These are phyloP conservation scores for Meles meles DNA, from an alignment of 2,113 vertebrate species.

Conservation along the genomic window DNA sequence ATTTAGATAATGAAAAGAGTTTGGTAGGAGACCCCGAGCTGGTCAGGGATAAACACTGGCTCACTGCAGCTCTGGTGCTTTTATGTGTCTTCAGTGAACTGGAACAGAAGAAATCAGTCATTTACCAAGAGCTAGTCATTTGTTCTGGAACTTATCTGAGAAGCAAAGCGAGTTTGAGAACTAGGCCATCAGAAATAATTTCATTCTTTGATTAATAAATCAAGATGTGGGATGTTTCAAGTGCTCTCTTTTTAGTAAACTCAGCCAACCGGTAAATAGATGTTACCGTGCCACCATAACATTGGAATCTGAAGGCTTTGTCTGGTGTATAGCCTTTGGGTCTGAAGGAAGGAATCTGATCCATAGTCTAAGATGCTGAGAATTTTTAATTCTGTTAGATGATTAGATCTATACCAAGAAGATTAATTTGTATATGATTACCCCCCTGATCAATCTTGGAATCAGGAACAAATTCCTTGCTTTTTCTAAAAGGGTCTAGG, in stretches of 20 bases:
- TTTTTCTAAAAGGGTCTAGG: background rate
- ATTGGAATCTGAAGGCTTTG: background rate
- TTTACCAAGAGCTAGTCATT: constrained; percentile 6
- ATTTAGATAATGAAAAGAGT: background rate
- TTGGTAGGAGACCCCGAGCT: background rate
- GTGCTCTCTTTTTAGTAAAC: background rate
- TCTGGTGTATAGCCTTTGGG: background rate
- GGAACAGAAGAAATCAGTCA: constrained; percentile 36
- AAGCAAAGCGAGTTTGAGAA: background rate
- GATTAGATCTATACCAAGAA: background rate
- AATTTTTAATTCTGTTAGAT: background rate
- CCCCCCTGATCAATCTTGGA: background rate
- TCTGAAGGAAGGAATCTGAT: background rate
- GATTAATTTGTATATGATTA: background rate
- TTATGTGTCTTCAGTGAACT: background rate
- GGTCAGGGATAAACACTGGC: background rate
- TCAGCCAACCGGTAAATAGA: background rate
- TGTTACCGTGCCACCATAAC: background rate
- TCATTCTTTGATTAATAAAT: background rate
- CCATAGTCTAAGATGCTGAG: background rate
- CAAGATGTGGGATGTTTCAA: background rate
- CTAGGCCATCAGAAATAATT: background rate
- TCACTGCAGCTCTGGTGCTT: background rate
- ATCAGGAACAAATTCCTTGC: background rate
- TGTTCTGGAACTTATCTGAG: background rate